Evolutionary conservation across 2,888 invertebrate genomes (phyloP), one percentile per base, ranked within the genome.

Genomic region (Scaptomyza caliginosa): DNA sequence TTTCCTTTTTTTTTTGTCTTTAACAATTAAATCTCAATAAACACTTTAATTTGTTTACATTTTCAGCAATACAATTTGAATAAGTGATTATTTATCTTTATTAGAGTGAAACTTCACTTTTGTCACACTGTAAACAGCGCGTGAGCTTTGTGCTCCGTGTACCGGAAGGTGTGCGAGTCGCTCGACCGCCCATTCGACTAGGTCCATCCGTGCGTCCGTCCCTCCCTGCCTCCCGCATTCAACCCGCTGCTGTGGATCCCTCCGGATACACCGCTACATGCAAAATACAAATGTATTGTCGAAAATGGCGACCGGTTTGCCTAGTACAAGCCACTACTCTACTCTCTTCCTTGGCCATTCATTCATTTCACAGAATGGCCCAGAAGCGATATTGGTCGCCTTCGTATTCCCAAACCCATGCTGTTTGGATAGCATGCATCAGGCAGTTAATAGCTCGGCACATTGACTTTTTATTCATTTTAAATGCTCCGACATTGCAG

Each of bases 391-490:
- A 49, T 43, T 43, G 60, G 28, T 39, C 51, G n/a, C 39, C 51
- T 28, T 11, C 21, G 55, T 36, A 8, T 23, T n/a, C 10, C 19
- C 21, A 17, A 42, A 8, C 39, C 43, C 40, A 45, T 26, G 51
- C 36, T 67, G 60, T 62, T 49, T 73, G 65, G 70, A 74, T 56
- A 67, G 85, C 67, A 70, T 78, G 83, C 68, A 80, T 77, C 78
- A 75, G 83, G 86, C 88, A 86, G 87, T 88, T 88, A 88, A 85
- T 85, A 88, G 88, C 85, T 88, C 79, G 86, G 85, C 86, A 85
- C 88, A 85, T 85, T 88, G 84, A 84, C 88, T 86, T 85, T 84
- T 88, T 86, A 88, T 86, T 88, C 84, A 86, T 84, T 88, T 84
- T 81, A 88, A 88, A 84, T 80, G 88, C 86, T 83, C 81, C 79